phyloP scores from a whole-genome alignment of 2,888 invertebrate genomes.

The Teleiodes luculella region DNA sequence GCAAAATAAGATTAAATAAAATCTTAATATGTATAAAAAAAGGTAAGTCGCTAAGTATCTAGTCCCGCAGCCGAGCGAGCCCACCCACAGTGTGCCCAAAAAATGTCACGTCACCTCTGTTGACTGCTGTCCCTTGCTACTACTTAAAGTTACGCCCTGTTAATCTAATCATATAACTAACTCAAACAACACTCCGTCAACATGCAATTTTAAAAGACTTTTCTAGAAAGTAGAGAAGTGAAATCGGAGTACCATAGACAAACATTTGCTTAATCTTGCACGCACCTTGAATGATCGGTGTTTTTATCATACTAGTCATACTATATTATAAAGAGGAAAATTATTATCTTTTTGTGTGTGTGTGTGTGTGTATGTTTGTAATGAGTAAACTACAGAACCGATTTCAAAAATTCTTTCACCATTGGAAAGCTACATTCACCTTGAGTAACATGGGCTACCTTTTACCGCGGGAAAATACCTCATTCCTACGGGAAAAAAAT shows the following conservation, averaged over 20 bases:
- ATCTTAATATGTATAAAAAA: too few species aligned
- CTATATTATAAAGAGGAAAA: too few species aligned
- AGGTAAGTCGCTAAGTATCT: too few species aligned
- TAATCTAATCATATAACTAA: conserved; percentile 43
- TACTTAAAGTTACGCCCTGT: conserved; percentile 60
- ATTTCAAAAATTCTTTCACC: too few species aligned
- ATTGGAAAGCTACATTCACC: too few species aligned
- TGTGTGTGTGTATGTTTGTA: too few species aligned
- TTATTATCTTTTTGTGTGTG: too few species aligned
- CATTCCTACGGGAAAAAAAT: too few species aligned
- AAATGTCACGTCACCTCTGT: conserved; percentile 61
- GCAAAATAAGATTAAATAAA: too few species aligned
- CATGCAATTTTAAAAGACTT: conserved; percentile 2
- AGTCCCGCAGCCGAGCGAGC: conserved; percentile 20
- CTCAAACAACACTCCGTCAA: conserved; percentile 3
- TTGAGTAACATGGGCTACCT: too few species aligned
- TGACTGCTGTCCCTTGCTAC: conserved; percentile 56
- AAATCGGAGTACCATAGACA: conserved; percentile 1
- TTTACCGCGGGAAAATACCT: too few species aligned
- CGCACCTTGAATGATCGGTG: conserved; percentile 10
- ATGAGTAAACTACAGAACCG: too few species aligned
- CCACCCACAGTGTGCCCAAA: conserved; percentile 61
- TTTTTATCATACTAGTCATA: background rate
- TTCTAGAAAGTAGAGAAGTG: conserved; percentile 6
- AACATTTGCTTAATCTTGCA: conserved; percentile 10